phyloP scores from a whole-genome alignment of 2,113 vertebrate species.

The Brachyistius frenatus region DNA sequence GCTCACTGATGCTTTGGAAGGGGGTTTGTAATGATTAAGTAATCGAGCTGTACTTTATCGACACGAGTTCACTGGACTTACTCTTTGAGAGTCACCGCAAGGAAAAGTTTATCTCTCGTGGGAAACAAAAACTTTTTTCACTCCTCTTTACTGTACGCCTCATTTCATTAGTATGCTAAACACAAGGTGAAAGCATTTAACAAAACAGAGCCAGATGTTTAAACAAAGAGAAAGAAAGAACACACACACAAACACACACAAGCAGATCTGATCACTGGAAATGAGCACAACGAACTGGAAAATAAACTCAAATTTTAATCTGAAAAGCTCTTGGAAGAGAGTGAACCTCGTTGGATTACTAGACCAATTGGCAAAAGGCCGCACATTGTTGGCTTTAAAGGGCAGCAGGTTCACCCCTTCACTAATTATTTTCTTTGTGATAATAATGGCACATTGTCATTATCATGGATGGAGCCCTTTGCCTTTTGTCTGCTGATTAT shows the following conservation, averaged over 20 bases:
- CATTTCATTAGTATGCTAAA: slow-evolving; percentile 17
- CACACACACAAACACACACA: neutral
- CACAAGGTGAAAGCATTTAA: slow-evolving; percentile 27
- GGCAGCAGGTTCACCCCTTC: slow-evolving; percentile 6
- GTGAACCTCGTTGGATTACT: slow-evolving; percentile 41
- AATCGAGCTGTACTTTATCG: neutral
- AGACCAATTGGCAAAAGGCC: slow-evolving; percentile 4
- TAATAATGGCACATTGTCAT: neutral
- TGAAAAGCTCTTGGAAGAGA: slow-evolving; percentile 32
- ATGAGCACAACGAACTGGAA: neutral
- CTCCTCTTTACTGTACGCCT: neutral
- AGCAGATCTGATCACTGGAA: slow-evolving; percentile 23
- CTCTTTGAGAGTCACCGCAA: slow-evolving; percentile 7
- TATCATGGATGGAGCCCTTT: neutral
- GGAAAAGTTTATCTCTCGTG: neutral
- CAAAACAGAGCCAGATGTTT: slow-evolving; percentile 12
- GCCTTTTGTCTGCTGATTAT: no score
- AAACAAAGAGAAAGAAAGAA: neutral
- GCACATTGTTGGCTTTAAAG: slow-evolving; percentile 7
- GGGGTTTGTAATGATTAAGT: neutral
- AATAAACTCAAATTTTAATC: slow-evolving; percentile 23
- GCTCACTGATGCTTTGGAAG: neutral
- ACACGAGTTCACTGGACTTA: neutral
- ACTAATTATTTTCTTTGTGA: neutral
- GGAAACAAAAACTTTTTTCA: neutral